Evolutionary conservation across 2,113 vertebrate genomes (phyloP).

Genomic region (Rhabdornis inornatus): DNA sequence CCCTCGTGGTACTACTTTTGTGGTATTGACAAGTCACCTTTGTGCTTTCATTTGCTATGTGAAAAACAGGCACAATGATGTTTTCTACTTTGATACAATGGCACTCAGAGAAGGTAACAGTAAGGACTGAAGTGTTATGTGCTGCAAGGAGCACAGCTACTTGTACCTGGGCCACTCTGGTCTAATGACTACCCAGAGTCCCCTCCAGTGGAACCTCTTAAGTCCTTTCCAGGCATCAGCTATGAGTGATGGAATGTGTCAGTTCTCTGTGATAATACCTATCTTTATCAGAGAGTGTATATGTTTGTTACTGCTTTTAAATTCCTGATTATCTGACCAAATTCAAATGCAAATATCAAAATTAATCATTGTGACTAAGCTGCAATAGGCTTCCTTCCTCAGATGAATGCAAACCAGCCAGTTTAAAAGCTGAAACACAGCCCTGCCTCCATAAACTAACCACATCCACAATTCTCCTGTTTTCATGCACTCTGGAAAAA

Average conservation of each 20-base stretch:
- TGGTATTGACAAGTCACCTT: not conserved
- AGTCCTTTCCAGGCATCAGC: not conserved
- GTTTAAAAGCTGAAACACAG: not conserved
- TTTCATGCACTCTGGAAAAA: constrained; percentile 31
- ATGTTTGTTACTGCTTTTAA: not conserved
- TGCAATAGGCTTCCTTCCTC: not conserved
- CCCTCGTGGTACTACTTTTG: not conserved
- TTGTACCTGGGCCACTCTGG: not conserved
- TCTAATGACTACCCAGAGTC: not conserved
- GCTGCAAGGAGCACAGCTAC: not conserved
- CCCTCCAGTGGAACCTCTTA: not conserved
- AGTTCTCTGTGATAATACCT: not conserved
- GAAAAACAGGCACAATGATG: not conserved
- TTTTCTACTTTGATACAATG: not conserved
- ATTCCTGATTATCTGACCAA: not conserved
- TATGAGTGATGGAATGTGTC: not conserved
- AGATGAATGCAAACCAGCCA: not conserved
- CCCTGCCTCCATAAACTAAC: not conserved
- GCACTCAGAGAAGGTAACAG: not conserved
- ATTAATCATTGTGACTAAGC: not conserved
- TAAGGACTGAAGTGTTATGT: not conserved
- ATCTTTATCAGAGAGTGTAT: not conserved
- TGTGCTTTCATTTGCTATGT: not conserved
- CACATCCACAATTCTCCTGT: not conserved
- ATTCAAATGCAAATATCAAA: not conserved